Evolutionary conservation across 2,113 vertebrate genomes (phyloP), one percentile per base, ranked within the genome.

Genomic region (Notothenia coriiceps): DNA sequence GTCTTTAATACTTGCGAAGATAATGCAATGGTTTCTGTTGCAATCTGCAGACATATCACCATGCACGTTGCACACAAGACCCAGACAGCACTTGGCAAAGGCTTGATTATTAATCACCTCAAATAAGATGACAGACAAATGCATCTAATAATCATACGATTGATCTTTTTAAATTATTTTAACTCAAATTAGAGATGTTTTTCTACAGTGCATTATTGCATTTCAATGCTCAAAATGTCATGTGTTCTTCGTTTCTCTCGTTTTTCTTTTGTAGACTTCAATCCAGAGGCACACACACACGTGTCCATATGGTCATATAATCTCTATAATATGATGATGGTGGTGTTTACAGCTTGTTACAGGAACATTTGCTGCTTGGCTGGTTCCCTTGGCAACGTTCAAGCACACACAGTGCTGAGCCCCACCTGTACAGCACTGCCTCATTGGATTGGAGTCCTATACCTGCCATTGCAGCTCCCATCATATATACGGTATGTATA

Each of bases 341-440:
- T 54, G 86, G 83, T 91, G 89, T 89, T 92, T 91, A 86, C 88
- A 80, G 82, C 75, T 81, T 84, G 86, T 83, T 84, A 82, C 74
- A 82, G 73, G 87, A 79, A 77, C 82, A 83, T 83, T 90, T 87
- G 89, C 88, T 78, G 88, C 84, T 93, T 89, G 86, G 77, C 85
- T 79, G 87, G 93, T 95, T 95, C 89, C 93, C 94, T 79, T 93
- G 92, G 94, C 91, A 95, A 95, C 94, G 60, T 79, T 56, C 60
- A 90, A 82, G 82, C 84, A 62, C 87, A 64, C 87, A 79, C 84
- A 71, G 77, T 35, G 66, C 75, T 46, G 66, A 83, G 86, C 74
- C 86, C 79, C 88, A 91, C 89, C 88, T 91, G 89, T 74, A 64
- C 75, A 79, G 47, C 76, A 12, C 68, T 40, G 67, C 59, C 74